phyloP scores from a whole-genome alignment of 2,888 invertebrate genomes.

The Pyralis farinalis region DNA sequence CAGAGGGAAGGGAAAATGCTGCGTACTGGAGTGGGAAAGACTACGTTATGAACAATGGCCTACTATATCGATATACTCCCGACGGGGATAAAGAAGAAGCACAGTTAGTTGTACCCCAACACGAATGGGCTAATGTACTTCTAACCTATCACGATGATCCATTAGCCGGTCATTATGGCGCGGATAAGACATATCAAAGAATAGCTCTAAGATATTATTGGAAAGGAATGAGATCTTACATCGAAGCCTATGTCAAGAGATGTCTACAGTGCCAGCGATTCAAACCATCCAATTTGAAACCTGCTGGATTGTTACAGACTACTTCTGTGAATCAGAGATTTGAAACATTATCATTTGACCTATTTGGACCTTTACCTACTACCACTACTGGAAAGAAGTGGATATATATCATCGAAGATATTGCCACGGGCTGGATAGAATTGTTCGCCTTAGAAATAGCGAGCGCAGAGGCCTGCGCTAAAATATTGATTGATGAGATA shows the following conservation, averaged over 20 bases:
- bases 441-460: constrained; percentile 23
- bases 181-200: constrained; percentile 13
- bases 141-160: constrained; percentile 16
- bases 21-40: constrained; percentile 23
- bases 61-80: constrained; percentile 22
- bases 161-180: too few relatives aligned
- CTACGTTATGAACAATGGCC: constrained; percentile 22
- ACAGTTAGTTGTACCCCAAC: constrained; percentile 24
- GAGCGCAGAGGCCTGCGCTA: constrained; percentile 16
- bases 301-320: constrained; percentile 8
- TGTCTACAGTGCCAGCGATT: constrained; percentile 4
- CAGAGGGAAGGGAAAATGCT: too few relatives aligned
- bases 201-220: constrained; percentile 19
- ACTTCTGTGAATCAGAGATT: constrained; percentile 3
- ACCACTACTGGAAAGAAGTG: too few relatives aligned
- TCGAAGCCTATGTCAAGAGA: constrained; percentile 14
- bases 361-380: constrained; percentile 8
- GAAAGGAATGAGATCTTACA: too few relatives aligned
- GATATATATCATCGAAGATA: constrained; percentile 16
- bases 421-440: constrained; percentile 23
- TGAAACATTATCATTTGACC: constrained; percentile 7
- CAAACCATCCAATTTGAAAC: constrained; percentile 9
- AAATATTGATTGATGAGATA: constrained; percentile 19
- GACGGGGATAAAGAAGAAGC: constrained; percentile 16
- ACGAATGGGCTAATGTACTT: constrained; percentile 19